phyloP scores from a whole-genome alignment of 2,888 invertebrate species.

The Xestoiulus laeticollis region DNA sequence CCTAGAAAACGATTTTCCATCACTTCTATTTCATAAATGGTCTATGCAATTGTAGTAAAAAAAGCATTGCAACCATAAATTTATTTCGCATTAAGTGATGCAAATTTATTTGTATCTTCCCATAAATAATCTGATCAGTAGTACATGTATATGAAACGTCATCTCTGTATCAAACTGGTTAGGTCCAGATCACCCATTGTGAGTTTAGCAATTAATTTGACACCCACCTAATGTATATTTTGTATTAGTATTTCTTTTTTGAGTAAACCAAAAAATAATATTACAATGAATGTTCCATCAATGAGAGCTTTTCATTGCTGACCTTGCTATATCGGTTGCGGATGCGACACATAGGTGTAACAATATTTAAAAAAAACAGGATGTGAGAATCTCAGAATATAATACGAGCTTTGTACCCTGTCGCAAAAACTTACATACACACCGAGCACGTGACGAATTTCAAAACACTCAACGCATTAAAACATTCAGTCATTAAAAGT shows the following conservation, averaged over 20 bases:
- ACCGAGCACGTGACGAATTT: too few species aligned
- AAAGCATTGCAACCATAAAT: neutral
- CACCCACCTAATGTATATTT: neutral
- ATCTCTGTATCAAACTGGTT: too few species aligned
- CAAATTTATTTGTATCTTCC: neutral
- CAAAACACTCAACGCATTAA: too few species aligned
- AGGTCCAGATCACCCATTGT: neutral
- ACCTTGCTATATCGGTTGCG: neutral
- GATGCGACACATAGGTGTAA: neutral
- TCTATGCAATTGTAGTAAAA: neutral
- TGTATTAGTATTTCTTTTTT: neutral
- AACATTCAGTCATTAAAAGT: too few species aligned
- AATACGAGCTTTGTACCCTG: neutral
- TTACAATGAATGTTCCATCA: neutral
- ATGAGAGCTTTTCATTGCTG: neutral
- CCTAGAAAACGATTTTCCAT: neutral
- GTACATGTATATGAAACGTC: too few species aligned
- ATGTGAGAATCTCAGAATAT: neutral
- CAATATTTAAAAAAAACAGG: neutral
- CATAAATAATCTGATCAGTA: slow-evolving; percentile 6
- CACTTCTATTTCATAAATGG: neutral
- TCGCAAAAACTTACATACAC: neutral
- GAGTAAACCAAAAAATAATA: neutral
- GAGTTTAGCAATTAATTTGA: neutral
- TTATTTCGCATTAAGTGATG: neutral